Base-by-base conservation (phyloP, 92 coral and sea anemone species). In the Epizoanthus illoricatus region DNA sequence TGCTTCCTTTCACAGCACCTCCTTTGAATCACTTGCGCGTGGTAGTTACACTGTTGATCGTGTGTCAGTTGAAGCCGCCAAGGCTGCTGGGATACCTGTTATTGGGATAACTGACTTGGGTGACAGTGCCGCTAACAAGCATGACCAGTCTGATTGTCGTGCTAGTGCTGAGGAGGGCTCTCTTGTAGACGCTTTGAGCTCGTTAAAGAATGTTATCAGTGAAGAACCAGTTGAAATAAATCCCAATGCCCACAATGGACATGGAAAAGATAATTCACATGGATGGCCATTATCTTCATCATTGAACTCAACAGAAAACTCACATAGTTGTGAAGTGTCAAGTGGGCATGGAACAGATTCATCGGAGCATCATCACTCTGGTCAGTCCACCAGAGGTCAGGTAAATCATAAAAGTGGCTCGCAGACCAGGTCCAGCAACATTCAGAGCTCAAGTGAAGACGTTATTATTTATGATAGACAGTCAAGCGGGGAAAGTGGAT, bases 11-110 rank as follows among this genome's bases (percentile, higher is more conserved):
- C 89, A 84, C 6, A 87, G 88, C 45, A 81, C 64, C 18, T 93
- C 94, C 1, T 67, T 85, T 41, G 97, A 88, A 55, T 67, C 81
- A 17, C 79, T 88, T 58, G 72, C 92, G 7, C 91, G 98, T 9
- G 98, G 98, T n/a, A 95, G 98, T 75, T 95, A 93, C 69, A 85
- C 97, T 3, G 94, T 95, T 20, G 91, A 84, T 66, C 90, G 90
- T 7, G 91, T 91, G 78, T 88, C 98, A 17, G 81, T 84, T 41
- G 98, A 93, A 86, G 87, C 98, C 15, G 98, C 98, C 42, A 85
- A 88, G 73, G 98, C 98, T 57, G 98, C 98, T 69, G 98, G 98
- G 41, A 90, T 95, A 73, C 98, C 98, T 17, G 94, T 95, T n/a
- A 92, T 95, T 72, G 93, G 87, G 19, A 65, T 73, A 3, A 60